These are phyloP conservation scores for Nasonovia ribisnigri DNA, from an alignment of 2,888 invertebrate genomes.

Conservation along the genomic window DNA sequence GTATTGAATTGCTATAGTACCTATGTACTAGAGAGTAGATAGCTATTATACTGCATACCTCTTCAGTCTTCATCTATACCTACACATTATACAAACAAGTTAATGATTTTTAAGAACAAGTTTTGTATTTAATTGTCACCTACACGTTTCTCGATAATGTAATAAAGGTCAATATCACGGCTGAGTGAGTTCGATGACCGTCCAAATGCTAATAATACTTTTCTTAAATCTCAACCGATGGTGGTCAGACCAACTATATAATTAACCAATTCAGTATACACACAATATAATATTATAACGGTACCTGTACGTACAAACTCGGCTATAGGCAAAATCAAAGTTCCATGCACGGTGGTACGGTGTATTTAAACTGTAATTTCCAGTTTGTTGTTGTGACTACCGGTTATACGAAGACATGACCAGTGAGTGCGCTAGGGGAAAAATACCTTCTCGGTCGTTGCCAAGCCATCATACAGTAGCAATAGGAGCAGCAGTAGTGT, in stretches of 20 bases:
- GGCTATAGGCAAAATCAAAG: not conserved
- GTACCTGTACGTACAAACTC: not conserved
- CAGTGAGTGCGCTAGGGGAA: constrained; percentile 11
- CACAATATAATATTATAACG: constrained; percentile 24
- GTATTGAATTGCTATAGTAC: not conserved
- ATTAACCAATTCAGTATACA: not conserved
- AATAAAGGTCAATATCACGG: constrained; percentile 43
- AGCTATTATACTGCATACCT: not conserved
- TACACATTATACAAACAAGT: not conserved
- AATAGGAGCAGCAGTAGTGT: not conserved
- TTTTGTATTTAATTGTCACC: constrained; percentile 28
- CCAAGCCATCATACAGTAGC: not conserved
- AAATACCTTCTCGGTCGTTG: not conserved
- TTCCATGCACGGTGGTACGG: constrained; percentile 7
- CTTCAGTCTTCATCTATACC: not conserved
- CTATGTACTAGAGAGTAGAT: not conserved
- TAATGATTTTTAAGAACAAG: constrained; percentile 16
- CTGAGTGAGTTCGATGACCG: constrained; percentile 48
- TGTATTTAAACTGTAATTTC: constrained; percentile 47
- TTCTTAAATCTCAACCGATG: not conserved
- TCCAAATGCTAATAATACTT: constrained; percentile 31
- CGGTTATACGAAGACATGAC: constrained; percentile 27
- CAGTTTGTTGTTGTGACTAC: constrained; percentile 21
- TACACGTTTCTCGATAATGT: not conserved
- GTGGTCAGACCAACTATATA: not conserved